Evolutionary conservation across 2,888 invertebrate species (phyloP).

Genomic region (Gibbula magus): DNA sequence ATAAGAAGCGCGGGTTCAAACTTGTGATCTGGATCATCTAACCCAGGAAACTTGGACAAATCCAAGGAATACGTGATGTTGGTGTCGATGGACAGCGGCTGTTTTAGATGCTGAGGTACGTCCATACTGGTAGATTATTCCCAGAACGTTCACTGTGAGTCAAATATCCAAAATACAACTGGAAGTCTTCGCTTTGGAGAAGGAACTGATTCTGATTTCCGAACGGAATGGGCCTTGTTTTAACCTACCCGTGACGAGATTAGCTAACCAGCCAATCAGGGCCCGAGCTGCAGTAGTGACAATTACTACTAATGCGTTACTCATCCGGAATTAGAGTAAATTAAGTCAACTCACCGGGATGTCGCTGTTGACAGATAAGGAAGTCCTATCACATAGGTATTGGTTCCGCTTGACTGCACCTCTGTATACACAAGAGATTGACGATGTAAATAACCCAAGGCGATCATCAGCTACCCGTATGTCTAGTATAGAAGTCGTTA

Average conservation of each 20-base stretch:
- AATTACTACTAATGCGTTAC: not conserved
- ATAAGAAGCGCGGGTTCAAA: not conserved
- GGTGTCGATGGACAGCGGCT: not conserved
- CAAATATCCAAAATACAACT: not conserved
- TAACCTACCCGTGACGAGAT: not conserved
- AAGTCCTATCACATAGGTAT: not conserved
- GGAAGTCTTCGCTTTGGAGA: too few species aligned
- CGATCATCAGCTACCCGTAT: too few species aligned
- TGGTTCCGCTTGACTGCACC: not conserved
- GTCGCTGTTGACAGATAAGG: not conserved
- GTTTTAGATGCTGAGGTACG: not conserved
- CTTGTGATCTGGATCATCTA: not conserved
- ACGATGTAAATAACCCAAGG: too few species aligned
- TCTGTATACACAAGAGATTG: too few species aligned
- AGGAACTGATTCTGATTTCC: too few species aligned
- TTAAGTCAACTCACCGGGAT: not conserved
- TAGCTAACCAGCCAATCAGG: not conserved
- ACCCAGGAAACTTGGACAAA: not conserved
- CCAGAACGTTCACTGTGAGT: not conserved
- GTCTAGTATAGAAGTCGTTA: too few species aligned
- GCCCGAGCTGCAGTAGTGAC: not conserved
- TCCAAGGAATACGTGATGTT: not conserved
- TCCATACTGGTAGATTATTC: not conserved
- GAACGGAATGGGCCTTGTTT: too few species aligned
- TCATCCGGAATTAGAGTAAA: conserved; percentile 2